These are phyloP conservation scores for Zapus hudsonius DNA, from an alignment of 2,113 vertebrate genomes.

Conservation along the genomic window DNA sequence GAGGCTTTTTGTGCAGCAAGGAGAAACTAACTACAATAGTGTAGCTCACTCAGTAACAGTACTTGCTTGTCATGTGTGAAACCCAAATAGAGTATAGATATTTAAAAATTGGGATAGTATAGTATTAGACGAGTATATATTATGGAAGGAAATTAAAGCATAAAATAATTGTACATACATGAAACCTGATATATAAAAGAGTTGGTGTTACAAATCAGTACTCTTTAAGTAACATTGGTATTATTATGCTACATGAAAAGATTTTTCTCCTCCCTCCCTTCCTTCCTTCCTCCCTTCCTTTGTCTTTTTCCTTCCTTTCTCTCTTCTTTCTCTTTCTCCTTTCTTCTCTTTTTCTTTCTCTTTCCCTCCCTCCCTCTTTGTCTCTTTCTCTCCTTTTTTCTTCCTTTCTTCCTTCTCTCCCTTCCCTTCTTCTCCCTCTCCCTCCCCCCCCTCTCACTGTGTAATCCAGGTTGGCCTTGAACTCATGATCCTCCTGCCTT, in stretches of 20 bases:
- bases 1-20: too few species aligned
- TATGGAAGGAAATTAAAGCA: background rate
- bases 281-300: background rate
- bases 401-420: too few species aligned
- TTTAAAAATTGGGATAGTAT: background rate
- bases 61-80: background rate
- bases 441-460: too few species aligned
- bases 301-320: background rate
- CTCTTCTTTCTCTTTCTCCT: background rate
- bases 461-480: too few species aligned
- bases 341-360: background rate
- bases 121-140: background rate
- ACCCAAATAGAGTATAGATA: background rate
- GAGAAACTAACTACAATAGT: too few species aligned
- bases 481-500: too few species aligned
- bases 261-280: too few species aligned
- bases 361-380: too few species aligned
- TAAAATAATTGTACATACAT: background rate
- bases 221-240: background rate
- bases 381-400: too few species aligned
- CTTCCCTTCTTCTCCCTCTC: too few species aligned
- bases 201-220: conserved; percentile 25
- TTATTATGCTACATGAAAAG: background rate
- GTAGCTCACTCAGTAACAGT: background rate
- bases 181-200: background rate